Conservation (phyloP, 2,888 invertebrate genomes). For the Rhodophaea formosa region DNA sequence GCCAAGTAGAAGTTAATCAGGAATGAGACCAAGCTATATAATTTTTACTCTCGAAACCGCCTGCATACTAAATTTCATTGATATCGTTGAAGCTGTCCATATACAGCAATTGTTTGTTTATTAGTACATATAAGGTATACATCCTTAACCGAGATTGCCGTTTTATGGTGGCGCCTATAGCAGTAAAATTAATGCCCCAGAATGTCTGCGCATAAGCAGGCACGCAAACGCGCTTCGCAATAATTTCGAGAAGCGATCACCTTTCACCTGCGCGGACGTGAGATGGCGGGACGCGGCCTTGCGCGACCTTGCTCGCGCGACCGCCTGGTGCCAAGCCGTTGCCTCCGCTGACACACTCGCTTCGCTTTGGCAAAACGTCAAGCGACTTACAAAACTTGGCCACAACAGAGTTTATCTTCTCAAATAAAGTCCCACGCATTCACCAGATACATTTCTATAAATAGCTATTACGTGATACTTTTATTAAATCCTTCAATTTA, state of each 20-base stretch:
- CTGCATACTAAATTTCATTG: too few relatives aligned
- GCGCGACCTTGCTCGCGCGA: slow-evolving; percentile 9
- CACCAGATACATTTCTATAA: slow-evolving; percentile 3
- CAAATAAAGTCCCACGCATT: not conserved
- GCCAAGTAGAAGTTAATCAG: too few relatives aligned
- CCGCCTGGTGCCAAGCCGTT: slow-evolving; percentile 7
- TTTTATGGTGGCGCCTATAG: not conserved
- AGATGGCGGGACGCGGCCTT: not conserved
- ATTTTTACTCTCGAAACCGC: too few relatives aligned
- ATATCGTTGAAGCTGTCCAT: too few relatives aligned
- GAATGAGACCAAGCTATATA: too few relatives aligned
- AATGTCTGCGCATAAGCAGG: not conserved
- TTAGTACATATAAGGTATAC: too few relatives aligned
- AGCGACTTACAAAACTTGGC: not conserved
- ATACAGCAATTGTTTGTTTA: too few relatives aligned
- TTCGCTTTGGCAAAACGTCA: slow-evolving; percentile 7
- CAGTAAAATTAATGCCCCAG: not conserved
- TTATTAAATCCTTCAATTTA: not conserved
- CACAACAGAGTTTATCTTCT: not conserved
- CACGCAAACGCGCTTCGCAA: not conserved
- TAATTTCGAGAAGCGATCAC: not conserved
- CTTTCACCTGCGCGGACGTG: slow-evolving; percentile 9
- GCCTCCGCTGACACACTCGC: slow-evolving; percentile 1
- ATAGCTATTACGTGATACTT: not conserved
- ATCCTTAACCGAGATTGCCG: too few relatives aligned